Percentiles rank a stretch among this genome's conserved stretches.
These are phyloP conservation scores for Pteronotus mesoamericanus DNA, from an alignment of 2,797 vertebrate species.

Conservation along the genomic window DNA sequence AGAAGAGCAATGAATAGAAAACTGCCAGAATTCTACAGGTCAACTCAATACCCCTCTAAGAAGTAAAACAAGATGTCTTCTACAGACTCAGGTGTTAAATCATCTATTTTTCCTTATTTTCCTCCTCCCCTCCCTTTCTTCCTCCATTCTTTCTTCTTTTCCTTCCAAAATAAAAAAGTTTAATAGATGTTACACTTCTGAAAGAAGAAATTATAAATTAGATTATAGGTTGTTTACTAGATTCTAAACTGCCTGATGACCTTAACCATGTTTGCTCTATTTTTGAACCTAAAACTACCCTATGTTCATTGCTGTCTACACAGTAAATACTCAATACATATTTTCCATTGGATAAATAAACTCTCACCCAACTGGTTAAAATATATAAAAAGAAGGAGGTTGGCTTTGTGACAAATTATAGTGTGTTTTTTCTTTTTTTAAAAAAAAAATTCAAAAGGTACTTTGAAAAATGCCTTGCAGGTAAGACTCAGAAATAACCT, in stretches of 20 bases:
- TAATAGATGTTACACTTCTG: not conserved
- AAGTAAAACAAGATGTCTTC: not conserved
- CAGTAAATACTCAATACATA: not conserved
- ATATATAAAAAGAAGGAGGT: not conserved
- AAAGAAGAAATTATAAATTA: not conserved
- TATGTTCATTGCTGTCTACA: not conserved
- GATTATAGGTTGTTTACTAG: not conserved
- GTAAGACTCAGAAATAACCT: not conserved
- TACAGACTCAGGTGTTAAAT: not conserved
- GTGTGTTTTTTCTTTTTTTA: not conserved
- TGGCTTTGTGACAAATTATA: not conserved
- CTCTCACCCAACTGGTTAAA: not conserved
- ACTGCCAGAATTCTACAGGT: not conserved
- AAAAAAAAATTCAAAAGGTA: not conserved
- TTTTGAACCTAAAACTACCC: not conserved
- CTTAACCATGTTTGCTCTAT: not conserved
- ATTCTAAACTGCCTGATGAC: not conserved
- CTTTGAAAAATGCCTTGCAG: not conserved
- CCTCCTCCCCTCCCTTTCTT: fast-evolving
- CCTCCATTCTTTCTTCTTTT: not conserved
- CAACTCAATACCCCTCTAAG: not conserved
- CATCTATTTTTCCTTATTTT: not conserved
- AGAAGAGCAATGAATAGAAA: slow-evolving; percentile 5
- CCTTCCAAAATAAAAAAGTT: not conserved
- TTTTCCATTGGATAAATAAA: not conserved